Conservation (phyloP, 2,888 invertebrate species). For the Phyto melanocephala region DNA sequence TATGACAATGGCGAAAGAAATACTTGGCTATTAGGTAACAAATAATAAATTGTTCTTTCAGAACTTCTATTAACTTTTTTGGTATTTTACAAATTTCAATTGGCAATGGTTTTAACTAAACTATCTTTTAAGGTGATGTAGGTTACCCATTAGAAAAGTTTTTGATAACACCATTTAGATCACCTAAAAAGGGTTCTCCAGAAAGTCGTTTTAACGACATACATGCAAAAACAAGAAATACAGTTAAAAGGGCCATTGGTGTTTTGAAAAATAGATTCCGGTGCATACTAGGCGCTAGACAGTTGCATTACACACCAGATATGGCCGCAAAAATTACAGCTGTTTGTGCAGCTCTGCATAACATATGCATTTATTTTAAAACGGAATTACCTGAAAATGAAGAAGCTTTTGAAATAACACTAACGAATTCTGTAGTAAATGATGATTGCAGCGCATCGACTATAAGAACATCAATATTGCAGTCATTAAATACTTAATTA, state of each 20-base stretch:
- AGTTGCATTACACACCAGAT: conserved; percentile 43
- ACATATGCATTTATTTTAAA: conserved; percentile 37
- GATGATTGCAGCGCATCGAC: not conserved
- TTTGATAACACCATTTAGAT: no score
- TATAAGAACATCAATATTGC: not conserved
- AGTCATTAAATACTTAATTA: conserved; percentile 4
- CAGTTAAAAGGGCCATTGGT: not conserved
- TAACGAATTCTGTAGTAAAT: not conserved
- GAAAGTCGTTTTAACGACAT: conserved; percentile 8
- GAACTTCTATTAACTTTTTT: no score
- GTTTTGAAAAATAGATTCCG: conserved; percentile 21
- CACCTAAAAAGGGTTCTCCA: not conserved
- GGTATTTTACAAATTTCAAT: not conserved
- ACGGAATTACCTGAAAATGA: not conserved
- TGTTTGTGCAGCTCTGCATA: conserved; percentile 32
- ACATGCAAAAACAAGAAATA: no score
- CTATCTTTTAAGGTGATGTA: not conserved
- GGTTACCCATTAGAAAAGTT: not conserved
- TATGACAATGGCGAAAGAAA: no score
- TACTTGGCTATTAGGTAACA: conserved; percentile 4
- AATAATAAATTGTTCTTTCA: no score
- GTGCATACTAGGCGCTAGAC: conserved; percentile 19
- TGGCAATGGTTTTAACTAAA: not conserved
- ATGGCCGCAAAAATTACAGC: conserved; percentile 20
- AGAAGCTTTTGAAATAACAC: not conserved